These are phyloP conservation scores for Idaea dimidiata DNA, from an alignment of 2,888 invertebrate species.

Conservation along the genomic window DNA sequence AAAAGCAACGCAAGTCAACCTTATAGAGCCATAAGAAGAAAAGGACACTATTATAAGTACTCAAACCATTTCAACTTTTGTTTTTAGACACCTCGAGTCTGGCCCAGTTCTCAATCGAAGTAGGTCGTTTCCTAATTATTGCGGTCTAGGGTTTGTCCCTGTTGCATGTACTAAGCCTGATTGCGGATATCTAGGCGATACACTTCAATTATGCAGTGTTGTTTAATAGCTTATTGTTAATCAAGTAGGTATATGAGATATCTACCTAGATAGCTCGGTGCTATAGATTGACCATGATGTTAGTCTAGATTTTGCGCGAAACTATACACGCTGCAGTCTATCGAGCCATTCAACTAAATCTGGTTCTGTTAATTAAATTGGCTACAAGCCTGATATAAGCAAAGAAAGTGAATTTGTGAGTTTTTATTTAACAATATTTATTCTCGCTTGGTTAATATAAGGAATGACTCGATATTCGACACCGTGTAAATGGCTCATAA, in stretches of 20 bases:
- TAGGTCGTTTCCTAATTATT: background rate
- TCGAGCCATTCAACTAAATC: no score
- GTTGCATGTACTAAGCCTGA: background rate
- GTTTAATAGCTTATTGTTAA: background rate
- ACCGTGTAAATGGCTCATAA: no score
- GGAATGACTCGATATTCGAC: no score
- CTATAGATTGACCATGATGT: constrained; percentile 1
- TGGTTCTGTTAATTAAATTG: no score
- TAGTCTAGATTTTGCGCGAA: background rate
- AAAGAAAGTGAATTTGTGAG: no score
- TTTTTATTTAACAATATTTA: no score
- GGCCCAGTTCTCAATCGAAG: background rate
- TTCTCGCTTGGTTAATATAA: no score
- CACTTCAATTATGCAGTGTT: background rate
- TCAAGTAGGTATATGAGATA: background rate
- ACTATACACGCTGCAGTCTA: no score
- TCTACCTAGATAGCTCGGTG: background rate
- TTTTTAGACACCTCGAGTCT: background rate
- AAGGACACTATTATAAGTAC: no score
- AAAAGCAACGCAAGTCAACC: no score
- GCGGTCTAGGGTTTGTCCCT: background rate
- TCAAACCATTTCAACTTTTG: background rate
- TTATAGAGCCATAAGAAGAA: no score
- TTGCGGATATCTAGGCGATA: background rate
- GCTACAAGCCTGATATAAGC: no score